Conservation (phyloP, 1,140 invertebrate species). For the Semibalanus balanoides region DNA sequence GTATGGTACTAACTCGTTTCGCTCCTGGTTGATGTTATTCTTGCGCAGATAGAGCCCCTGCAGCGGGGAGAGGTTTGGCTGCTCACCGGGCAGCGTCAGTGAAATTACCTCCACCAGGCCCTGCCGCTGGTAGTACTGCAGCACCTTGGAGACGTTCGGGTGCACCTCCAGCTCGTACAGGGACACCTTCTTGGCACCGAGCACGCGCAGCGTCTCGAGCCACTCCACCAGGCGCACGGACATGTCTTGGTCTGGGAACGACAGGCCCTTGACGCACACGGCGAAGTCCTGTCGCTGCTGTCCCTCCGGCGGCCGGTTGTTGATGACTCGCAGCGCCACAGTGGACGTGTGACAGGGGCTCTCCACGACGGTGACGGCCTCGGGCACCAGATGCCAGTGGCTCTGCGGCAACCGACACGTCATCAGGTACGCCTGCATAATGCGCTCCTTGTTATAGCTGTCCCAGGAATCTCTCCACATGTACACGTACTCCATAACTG, state of each 20-base stretch:
- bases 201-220: conserved; percentile 70
- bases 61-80: conserved; percentile 73
- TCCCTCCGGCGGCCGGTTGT: conserved; percentile 44
- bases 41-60: conserved; percentile 78
- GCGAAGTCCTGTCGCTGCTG: conserved; percentile 63
- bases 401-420: conserved; percentile 60
- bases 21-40: conserved; percentile 64
- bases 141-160: conserved; percentile 75
- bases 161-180: conserved; percentile 83
- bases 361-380: conserved; percentile 73
- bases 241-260: conserved; percentile 80
- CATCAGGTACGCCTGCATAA: conserved; percentile 79
- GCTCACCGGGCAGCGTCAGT: conserved; percentile 73
- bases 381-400: conserved; percentile 42
- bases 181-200: conserved; percentile 85
- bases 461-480: conserved; percentile 91
- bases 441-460: conserved; percentile 79
- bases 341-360: conserved; percentile 66
- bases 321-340: conserved; percentile 73
- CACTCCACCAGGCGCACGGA: conserved; percentile 84
- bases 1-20: conserved; percentile 89
- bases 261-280: conserved; percentile 85
- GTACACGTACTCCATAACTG: conserved; percentile 72
- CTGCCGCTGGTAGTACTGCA: conserved; percentile 58
- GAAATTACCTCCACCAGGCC: conserved; percentile 70